Percentiles rank a stretch among this genome's conserved stretches.
phyloP scores from a whole-genome alignment of 1,140 invertebrate species.

The Hyles euphorbiae region DNA sequence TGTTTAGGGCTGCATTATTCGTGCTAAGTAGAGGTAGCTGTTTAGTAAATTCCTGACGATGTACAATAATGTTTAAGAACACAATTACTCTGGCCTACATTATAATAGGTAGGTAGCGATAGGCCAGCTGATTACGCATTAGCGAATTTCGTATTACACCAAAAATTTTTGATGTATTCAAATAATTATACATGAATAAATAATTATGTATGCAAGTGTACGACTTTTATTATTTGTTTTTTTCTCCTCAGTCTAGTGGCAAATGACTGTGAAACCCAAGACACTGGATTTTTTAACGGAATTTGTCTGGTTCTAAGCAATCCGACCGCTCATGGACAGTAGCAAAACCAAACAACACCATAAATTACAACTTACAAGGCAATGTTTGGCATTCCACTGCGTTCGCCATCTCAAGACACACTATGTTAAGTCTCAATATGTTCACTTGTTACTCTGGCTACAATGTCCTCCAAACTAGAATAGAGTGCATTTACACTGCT shows the following conservation, averaged over 20 bases:
- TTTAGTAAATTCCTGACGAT: conserved; percentile 67
- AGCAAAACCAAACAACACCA: too few relatives aligned
- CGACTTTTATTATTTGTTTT: conserved; percentile 40
- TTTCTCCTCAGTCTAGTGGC: too few relatives aligned
- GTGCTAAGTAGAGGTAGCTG: conserved; percentile 47
- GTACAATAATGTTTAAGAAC: conserved; percentile 54
- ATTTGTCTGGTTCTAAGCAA: background rate
- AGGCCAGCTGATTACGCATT: conserved; percentile 39
- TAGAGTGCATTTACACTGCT: too few relatives aligned
- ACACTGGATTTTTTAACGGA: too few relatives aligned
- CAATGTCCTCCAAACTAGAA: too few relatives aligned
- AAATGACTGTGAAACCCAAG: too few relatives aligned
- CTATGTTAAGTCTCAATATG: too few relatives aligned
- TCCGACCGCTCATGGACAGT: too few relatives aligned
- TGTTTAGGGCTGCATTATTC: conserved; percentile 9
- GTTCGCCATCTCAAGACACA: too few relatives aligned
- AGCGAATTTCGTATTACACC: conserved; percentile 65
- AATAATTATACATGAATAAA: conserved; percentile 62
- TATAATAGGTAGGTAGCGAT: conserved; percentile 26
- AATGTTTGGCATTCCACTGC: too few relatives aligned
- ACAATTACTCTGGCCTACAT: conserved; percentile 46
- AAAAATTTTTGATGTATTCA: conserved; percentile 70
- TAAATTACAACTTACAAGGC: too few relatives aligned
- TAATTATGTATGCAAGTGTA: conserved; percentile 46
- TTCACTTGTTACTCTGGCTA: too few relatives aligned